Conservation (phyloP, 2,113 vertebrate genomes). For the Cavia porcellus region DNA sequence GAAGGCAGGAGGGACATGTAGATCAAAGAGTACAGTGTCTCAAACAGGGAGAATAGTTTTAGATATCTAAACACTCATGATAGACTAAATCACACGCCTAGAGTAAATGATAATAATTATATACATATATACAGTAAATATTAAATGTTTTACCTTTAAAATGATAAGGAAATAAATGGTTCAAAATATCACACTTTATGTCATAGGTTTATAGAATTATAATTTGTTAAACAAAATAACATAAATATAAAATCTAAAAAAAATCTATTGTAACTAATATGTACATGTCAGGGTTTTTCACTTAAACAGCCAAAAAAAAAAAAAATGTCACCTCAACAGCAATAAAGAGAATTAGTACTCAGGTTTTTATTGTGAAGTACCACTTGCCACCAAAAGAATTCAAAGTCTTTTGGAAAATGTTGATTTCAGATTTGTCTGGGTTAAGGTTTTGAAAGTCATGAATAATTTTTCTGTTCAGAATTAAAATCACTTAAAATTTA, state of each 20-base stretch:
- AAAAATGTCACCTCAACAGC: not conserved
- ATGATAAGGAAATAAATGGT: not conserved
- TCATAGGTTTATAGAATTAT: not conserved
- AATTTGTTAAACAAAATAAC: not conserved
- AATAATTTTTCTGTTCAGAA: not conserved
- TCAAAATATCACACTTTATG: not conserved
- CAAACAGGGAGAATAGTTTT: not conserved
- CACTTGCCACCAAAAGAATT: not conserved
- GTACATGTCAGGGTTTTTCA: not conserved
- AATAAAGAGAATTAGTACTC: not conserved
- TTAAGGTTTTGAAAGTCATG: not conserved
- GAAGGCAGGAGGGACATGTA: not conserved
- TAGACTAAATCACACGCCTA: not conserved
- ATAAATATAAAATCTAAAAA: not conserved
- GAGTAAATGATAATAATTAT: not conserved
- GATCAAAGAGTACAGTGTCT: not conserved
- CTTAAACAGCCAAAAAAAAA: not conserved
- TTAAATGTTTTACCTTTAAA: not conserved
- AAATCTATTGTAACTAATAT: not conserved
- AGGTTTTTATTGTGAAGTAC: not conserved
- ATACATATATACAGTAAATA: not conserved
- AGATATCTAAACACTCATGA: not conserved
- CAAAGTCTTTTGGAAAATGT: not conserved
- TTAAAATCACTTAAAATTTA: not conserved
- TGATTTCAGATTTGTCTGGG: not conserved